These are phyloP conservation scores for Stichodactyla helianthus DNA, from an alignment of 64 coral and sea anemone species.

Conservation along the genomic window DNA sequence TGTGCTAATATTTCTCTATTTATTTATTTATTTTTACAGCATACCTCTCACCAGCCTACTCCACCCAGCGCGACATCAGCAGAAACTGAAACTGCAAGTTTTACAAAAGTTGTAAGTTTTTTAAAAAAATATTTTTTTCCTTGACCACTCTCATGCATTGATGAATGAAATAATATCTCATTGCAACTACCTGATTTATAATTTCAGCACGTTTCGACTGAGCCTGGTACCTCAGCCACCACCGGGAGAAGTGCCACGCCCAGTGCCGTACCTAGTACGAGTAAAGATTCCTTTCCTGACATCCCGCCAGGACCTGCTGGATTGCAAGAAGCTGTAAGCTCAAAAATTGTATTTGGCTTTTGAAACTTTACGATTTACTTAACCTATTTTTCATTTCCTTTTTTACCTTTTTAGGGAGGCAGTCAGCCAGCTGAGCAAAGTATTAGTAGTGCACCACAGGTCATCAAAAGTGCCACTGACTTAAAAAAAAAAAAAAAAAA, in stretches of 20 bases:
- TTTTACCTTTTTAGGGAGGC: not conserved
- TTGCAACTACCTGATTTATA: not conserved
- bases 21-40: too few relatives aligned
- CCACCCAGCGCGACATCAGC: too few relatives aligned
- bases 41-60: too few relatives aligned
- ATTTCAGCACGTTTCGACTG: not conserved
- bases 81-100: too few relatives aligned
- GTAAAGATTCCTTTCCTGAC: not conserved
- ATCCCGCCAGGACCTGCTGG: not conserved
- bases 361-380: not conserved
- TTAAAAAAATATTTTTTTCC: too few relatives aligned
- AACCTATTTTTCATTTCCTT: not conserved
- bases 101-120: too few relatives aligned
- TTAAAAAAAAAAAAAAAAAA: too few relatives aligned
- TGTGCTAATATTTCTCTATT: too few relatives aligned
- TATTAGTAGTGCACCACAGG: not conserved
- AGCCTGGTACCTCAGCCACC: not conserved
- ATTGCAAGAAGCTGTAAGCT: not conserved
- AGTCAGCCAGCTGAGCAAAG: not conserved
- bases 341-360: not conserved
- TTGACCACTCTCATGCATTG: too few relatives aligned
- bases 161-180: not conserved
- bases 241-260: not conserved
- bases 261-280: not conserved
- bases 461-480: conserved; percentile 11